phyloP scores from a whole-genome alignment of 2,113 vertebrate genomes.

The Semicossyphus pulcher region DNA sequence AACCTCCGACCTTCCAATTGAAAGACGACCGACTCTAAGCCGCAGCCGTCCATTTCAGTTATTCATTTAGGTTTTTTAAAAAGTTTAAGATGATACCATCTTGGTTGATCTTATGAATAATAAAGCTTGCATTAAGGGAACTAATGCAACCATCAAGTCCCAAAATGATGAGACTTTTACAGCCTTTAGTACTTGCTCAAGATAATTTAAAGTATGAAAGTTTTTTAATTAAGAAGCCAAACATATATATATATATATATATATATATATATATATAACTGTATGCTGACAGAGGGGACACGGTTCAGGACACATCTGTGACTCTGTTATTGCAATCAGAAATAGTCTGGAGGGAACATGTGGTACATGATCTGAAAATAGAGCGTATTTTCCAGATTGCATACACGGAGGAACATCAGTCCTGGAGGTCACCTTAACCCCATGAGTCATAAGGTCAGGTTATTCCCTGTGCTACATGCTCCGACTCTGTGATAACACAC shows the following conservation, averaged over 20 bases:
- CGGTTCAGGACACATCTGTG: not conserved
- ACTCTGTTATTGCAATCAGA: not conserved
- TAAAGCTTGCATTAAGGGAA: not conserved
- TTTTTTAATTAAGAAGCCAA: too few relatives aligned
- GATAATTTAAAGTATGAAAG: too few relatives aligned
- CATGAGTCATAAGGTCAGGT: not conserved
- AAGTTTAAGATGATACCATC: not conserved
- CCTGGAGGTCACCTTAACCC: conserved; percentile 29
- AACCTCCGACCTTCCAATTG: too few relatives aligned
- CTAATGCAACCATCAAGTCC: not conserved
- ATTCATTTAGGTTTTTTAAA: not conserved
- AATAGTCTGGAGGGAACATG: not conserved
- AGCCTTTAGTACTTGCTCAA: too few relatives aligned
- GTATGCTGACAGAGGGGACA: not conserved
- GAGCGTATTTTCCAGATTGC: not conserved
- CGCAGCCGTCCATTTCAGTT: too few relatives aligned
- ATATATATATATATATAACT: too few relatives aligned
- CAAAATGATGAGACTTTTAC: not conserved
- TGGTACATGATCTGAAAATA: conserved; percentile 3
- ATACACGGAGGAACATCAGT: not conserved
- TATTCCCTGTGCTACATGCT: not conserved
- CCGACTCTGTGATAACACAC: not conserved
- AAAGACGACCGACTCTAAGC: too few relatives aligned
- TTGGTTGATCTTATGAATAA: not conserved
- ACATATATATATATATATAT: too few relatives aligned